These are phyloP conservation scores for Drosophila nasuta DNA, from an alignment of 1,140 invertebrate species.

Conservation along the genomic window DNA sequence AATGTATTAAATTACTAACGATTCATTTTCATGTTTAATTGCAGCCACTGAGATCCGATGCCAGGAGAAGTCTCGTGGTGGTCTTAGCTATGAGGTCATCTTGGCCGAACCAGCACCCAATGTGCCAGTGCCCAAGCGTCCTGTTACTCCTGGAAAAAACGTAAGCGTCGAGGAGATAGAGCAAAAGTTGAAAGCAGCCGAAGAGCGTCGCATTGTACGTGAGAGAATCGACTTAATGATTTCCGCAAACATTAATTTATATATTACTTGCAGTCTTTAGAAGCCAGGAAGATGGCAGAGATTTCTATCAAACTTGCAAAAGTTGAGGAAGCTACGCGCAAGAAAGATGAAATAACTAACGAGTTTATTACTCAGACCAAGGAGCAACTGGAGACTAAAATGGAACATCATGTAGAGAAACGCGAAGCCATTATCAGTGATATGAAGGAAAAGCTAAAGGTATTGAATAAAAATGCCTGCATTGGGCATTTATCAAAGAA, in stretches of 20 bases:
- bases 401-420: constrained; percentile 94
- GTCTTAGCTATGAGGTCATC: constrained; percentile 96
- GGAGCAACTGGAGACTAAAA: constrained; percentile 94
- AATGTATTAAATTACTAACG: constrained; percentile 63
- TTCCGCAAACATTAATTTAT: neutral
- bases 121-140: constrained; percentile 87
- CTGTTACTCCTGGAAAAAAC: constrained; percentile 86
- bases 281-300: constrained; percentile 92
- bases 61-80: constrained; percentile 95
- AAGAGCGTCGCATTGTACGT: constrained; percentile 94
- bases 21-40: constrained; percentile 39
- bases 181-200: constrained; percentile 95
- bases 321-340: constrained; percentile 95
- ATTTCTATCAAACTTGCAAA: constrained; percentile 92
- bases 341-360: constrained; percentile 93
- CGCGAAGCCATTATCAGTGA: constrained; percentile 94
- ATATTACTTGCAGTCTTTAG: constrained; percentile 88
- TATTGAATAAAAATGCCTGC: constrained; percentile 82
- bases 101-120: constrained; percentile 91
- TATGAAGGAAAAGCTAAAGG: constrained; percentile 94
- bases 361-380: constrained; percentile 93
- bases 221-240: neutral
- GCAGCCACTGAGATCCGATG: constrained; percentile 94
- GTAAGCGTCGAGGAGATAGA: constrained; percentile 94
- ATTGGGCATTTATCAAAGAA: no score